A percentile compares a stretch with the other conserved stretches of the same genome.
Evolutionary conservation across 37 sponge, comb jelly and placozoan genomes (phyloP).

Genomic region (Halichondria panicea): DNA sequence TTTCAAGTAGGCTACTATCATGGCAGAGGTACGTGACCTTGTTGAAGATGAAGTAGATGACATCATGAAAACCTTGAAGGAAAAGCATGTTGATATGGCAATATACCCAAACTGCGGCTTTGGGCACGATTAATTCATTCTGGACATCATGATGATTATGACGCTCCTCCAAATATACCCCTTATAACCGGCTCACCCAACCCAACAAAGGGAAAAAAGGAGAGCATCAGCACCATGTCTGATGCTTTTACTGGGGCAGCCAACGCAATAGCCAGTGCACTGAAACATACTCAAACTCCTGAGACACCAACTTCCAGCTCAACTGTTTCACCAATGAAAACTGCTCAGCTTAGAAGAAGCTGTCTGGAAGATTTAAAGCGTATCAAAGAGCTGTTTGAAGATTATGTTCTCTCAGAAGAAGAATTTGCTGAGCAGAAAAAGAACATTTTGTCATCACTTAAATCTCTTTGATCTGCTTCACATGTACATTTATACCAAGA

Average conservation of each 20-base stretch:
- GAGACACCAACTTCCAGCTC: background rate
- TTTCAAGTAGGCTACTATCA: constrained; percentile 8
- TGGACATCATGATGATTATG: constrained; percentile 29
- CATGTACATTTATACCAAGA: constrained; percentile 1
- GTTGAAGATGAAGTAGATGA: constrained; percentile 9
- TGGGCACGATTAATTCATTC: constrained; percentile 24
- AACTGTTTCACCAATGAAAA: constrained; percentile 20
- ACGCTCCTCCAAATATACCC: constrained; percentile 25
- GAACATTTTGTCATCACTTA: background rate
- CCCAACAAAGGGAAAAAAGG: constrained; percentile 5
- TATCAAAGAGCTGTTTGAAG: constrained; percentile 15
- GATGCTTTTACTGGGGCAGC: constrained; percentile 18
- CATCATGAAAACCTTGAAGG: constrained; percentile 2
- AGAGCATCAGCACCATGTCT: background rate
- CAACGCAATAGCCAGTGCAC: background rate
- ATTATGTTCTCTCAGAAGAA: constrained; percentile 13
- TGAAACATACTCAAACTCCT: background rate
- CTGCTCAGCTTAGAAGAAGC: constrained; percentile 3
- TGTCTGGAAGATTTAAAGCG: constrained; percentile 30
- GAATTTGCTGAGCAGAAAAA: constrained; percentile 24
- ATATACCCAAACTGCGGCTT: constrained; percentile 9
- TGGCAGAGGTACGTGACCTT: constrained; percentile 3
- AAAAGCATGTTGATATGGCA: constrained; percentile 26
- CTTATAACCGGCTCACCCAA: constrained; percentile 2
- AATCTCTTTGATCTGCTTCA: background rate